Base-by-base conservation (phyloP, 2,113 vertebrate species). In the Shinisaurus crocodilurus region DNA sequence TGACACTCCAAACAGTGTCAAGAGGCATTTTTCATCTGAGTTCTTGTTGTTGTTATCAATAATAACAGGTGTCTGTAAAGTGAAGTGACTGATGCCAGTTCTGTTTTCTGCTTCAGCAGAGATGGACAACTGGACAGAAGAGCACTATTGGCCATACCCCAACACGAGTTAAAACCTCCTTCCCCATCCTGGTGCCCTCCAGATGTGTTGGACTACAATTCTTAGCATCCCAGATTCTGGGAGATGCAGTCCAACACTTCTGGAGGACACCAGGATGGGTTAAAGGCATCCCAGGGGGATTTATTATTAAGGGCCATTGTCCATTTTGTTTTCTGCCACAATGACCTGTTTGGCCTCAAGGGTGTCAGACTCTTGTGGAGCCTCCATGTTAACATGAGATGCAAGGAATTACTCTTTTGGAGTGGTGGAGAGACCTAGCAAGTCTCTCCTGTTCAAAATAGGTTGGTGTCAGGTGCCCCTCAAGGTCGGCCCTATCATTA, bases 1-100 rank as follows among this genome's bases (percentile, higher is more conserved):
- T 0, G 70, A 32, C 72, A 37, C 48, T 18, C 77, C 0, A 27
- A 0, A 83, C 13, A 77, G 69, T 48, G 29, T 6, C n/a, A 32
- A 37, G 37, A 25, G 27, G 25, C 9, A 34, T 6, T 27, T 72
- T 77, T 23, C 29, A 70, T 48, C 43, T 45, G 27, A 18, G 5
- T 9, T 63, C 45, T 32, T 27, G 10, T 40, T 60, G 6, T 40
- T 29, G 0, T 34, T n/a, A 0, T 0, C 10, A 69, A 27, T 65
- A 37, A 0, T n/a, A 8, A 18, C 0, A 13, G 54, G 23, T 3
- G 32, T 25, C 3, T 0, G 0, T 29, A 6, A 27, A 1, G 18
- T 7, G 6, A 8, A 34, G 88, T 57, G 40, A 20, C 18, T 37
- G 45, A 45, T 43, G 75, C 40, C 23, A 48, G 43, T 29, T 45